A percentile compares a stretch with the other conserved stretches of the same genome.
Conservation (phyloP, 2,888 invertebrate species). For the Phasia obesa region DNA sequence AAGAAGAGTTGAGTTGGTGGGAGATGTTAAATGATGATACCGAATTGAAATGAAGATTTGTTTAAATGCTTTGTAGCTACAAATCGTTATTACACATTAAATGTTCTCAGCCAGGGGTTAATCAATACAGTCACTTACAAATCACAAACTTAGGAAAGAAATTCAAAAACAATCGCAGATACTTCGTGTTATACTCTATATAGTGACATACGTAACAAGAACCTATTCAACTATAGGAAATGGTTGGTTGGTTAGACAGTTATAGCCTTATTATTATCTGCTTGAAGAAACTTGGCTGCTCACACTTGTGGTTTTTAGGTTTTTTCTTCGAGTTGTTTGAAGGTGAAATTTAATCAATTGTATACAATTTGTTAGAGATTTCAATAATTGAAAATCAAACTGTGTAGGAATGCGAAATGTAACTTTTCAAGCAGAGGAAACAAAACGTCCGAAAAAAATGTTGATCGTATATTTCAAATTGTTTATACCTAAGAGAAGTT, state of each 20-base stretch:
- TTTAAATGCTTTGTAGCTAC: conserved; percentile 76
- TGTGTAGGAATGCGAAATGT: conserved; percentile 40
- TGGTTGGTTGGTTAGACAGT: conserved; percentile 6
- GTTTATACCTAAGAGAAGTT: conserved; percentile 13
- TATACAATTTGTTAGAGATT: conserved; percentile 81
- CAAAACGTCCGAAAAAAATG: conserved; percentile 41
- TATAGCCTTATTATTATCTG: conserved; percentile 1
- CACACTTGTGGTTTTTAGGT: conserved; percentile 15
- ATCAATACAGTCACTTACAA: conserved; percentile 71
- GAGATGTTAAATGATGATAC: conserved; percentile 47
- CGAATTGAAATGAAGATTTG: conserved; percentile 61
- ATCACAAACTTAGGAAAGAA: conserved; percentile 32
- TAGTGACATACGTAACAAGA: conserved; percentile 43
- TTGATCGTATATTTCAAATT: conserved; percentile 45
- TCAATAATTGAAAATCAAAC: conserved; percentile 67
- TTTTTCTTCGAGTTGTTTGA: conserved; percentile 25
- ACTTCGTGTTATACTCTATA: conserved; percentile 12
- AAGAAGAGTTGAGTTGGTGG: conserved; percentile 36
- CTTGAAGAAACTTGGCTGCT: conserved; percentile 27
- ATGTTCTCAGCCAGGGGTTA: conserved; percentile 80
- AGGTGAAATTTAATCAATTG: conserved; percentile 79
- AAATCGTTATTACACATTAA: conserved; percentile 82
- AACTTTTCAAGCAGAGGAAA: conserved; percentile 10
- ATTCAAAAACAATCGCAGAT: not conserved
- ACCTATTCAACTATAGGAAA: conserved; percentile 11